These are phyloP conservation scores for Fissipunctia ypsillon DNA, from an alignment of 2,888 invertebrate species.

Conservation along the genomic window DNA sequence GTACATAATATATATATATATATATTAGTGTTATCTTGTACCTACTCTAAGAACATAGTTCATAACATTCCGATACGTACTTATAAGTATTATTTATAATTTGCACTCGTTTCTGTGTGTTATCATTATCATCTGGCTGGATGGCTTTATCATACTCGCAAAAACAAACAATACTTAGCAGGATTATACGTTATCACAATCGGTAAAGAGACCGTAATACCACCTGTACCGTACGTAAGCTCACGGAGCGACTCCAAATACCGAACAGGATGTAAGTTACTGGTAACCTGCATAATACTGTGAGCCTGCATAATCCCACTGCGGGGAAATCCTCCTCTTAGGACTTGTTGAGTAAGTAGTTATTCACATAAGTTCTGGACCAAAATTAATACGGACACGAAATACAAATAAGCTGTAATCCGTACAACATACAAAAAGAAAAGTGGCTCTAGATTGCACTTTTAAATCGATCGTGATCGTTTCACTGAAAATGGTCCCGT, in stretches of 20 bases:
- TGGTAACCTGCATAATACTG: too few relatives aligned
- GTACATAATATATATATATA: too few relatives aligned
- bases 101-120: slow-evolving; percentile 18
- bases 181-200: slow-evolving; percentile 40
- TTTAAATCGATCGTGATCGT: background rate
- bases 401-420: background rate
- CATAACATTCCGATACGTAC: background rate
- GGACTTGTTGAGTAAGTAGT: background rate
- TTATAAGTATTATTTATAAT: too few relatives aligned
- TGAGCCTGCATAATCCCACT: background rate
- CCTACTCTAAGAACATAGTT: too few relatives aligned
- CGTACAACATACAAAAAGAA: too few relatives aligned
- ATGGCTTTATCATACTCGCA: slow-evolving; percentile 23
- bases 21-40: too few relatives aligned
- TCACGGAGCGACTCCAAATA: slow-evolving; percentile 2
- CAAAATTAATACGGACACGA: background rate
- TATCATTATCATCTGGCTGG: slow-evolving; percentile 20
- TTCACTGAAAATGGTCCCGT: background rate
- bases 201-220: slow-evolving; percentile 19
- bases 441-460: background rate
- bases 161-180: slow-evolving; percentile 38
- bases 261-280: background rate
- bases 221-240: background rate
- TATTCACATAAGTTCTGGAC: background rate
- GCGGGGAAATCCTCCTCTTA: too few relatives aligned